These are phyloP conservation scores for Nasonovia ribisnigri DNA, from an alignment of 2,888 invertebrate genomes.

Conservation along the genomic window DNA sequence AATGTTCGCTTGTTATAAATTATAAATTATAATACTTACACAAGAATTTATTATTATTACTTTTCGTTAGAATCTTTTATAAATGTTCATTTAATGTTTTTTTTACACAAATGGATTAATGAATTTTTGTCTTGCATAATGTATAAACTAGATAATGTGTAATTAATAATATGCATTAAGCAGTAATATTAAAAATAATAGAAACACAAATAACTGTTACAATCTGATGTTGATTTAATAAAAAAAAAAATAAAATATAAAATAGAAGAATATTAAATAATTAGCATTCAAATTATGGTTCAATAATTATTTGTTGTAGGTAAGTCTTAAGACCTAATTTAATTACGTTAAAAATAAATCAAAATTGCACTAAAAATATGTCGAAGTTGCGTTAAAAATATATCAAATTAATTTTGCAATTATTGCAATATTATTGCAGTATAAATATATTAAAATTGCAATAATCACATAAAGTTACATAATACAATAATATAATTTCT, in stretches of 20 bases:
- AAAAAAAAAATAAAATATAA: neutral
- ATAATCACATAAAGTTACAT: too few species aligned
- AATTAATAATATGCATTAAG: conserved; percentile 39
- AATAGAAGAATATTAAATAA: neutral
- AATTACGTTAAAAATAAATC: too few species aligned
- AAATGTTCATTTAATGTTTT: neutral
- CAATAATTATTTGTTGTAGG: neutral
- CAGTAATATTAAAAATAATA: conserved; percentile 5
- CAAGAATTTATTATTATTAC: neutral
- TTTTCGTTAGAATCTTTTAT: neutral
- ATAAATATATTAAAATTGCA: too few species aligned
- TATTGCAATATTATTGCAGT: too few species aligned
- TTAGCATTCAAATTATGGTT: neutral
- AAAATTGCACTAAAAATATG: too few species aligned
- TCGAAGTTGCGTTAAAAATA: too few species aligned
- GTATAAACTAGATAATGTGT: conserved; percentile 33
- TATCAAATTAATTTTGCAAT: too few species aligned
- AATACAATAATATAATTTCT: too few species aligned
- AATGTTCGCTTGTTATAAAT: neutral
- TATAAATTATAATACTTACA: neutral
- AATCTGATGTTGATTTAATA: neutral
- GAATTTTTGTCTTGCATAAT: conserved; percentile 17
- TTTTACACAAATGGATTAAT: neutral
- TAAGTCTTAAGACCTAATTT: too few species aligned
- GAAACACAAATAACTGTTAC: neutral